Base-by-base conservation (phyloP, 2,113 vertebrate species). In the Oryzias celebensis region DNA sequence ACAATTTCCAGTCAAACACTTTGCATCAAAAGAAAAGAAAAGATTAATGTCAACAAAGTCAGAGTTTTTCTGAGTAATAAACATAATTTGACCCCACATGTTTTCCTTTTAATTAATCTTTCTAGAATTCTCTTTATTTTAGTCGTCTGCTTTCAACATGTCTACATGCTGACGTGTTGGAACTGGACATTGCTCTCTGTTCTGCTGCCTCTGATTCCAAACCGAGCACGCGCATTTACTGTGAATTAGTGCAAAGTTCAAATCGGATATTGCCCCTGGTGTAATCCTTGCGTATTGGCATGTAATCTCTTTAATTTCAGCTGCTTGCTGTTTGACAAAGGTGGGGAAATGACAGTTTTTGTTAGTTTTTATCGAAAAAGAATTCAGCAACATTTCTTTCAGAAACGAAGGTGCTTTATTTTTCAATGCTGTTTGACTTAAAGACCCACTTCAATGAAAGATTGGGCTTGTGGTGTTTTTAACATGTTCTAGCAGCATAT, bases 101-200 rank as follows among this genome's bases (percentile, higher is more conserved):
- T 15, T 24, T 24, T 13, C 26, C 1, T 61, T 22, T 52, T 6
- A 45, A 6, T 15, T 41, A 54, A 28, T 45, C 6, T 10, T 3
- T 8, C 18, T 12, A 0, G 46, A 47, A 47, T 56, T 44, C 18
- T 59, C 45, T 12, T 41, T 52, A 26, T 61, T 49, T 64, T 17
- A 23, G 22, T 62, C 28, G 53, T 52, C 5, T 62, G 52, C 60
- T 52, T 23, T 47, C 36, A 17, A 52, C 78, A 83, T 76, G 71
- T 59, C 56, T 62, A 54, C 71, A 76, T 50, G 14, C 68, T 85
- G 85, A 68, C 80, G 50, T 65, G 91, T 86, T 91, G 87, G 86
- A 82, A 52, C 73, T 83, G 89, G 71, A 91, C 90, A 43, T 91
- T 91, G 84, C 52, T 64, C 89, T 83, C 66, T 83, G 74, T 44